Percentiles rank a stretch among this genome's conserved stretches.
Evolutionary conservation across 1,140 invertebrate genomes (phyloP).

Genomic region (Drosophila tristis): DNA sequence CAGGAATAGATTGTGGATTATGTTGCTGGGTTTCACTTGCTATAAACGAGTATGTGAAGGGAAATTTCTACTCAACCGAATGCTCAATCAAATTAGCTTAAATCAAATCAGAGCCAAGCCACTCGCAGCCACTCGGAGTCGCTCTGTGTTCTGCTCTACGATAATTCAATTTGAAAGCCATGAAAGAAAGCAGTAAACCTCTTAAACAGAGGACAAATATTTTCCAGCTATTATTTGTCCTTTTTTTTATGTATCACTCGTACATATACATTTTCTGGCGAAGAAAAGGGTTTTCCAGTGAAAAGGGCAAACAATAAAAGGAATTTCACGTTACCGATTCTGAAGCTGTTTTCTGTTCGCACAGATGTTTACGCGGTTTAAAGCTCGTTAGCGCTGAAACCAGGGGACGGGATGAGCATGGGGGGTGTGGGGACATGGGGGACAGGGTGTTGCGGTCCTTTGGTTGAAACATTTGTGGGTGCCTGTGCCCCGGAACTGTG

Average conservation of each 20-base stretch:
- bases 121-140: slow-evolving; percentile 22
- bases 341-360: slow-evolving; percentile 58
- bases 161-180: slow-evolving; percentile 19
- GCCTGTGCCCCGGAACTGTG: slow-evolving; percentile 3
- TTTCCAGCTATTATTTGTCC: not conserved
- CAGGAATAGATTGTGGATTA: slow-evolving; percentile 13
- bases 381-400: slow-evolving; percentile 55
- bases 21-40: not conserved
- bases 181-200: slow-evolving; percentile 9
- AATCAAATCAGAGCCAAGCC: slow-evolving; percentile 38
- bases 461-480: slow-evolving; percentile 54
- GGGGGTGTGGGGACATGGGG: slow-evolving; percentile 19
- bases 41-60: not conserved
- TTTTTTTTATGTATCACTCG: not conserved
- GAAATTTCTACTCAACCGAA: slow-evolving; percentile 33
- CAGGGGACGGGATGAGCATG: not conserved
- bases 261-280: too few relatives aligned
- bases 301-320: slow-evolving; percentile 29
- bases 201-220: slow-evolving; percentile 22
- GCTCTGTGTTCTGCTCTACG: slow-evolving; percentile 6
- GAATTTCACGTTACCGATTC: slow-evolving; percentile 31
- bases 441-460: slow-evolving; percentile 28
- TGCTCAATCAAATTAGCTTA: slow-evolving; percentile 46
- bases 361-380: slow-evolving; percentile 73
- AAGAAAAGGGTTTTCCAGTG: slow-evolving; percentile 30